Conservation (phyloP, 2,113 vertebrate species). For the Malurus melanocephalus region DNA sequence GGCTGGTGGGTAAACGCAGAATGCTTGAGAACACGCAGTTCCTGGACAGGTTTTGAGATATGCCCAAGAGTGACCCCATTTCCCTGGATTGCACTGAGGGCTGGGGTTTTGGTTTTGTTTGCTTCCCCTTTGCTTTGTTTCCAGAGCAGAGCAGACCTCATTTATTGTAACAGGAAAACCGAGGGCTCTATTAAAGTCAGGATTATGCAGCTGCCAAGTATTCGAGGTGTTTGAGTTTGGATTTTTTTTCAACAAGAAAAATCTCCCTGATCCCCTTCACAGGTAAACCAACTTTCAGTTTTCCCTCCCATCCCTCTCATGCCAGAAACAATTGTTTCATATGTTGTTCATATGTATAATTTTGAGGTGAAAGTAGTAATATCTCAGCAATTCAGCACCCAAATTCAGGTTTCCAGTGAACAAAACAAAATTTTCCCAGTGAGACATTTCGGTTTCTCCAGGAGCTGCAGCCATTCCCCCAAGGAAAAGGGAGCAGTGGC, state of each 20-base stretch:
- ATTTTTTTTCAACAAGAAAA: background rate
- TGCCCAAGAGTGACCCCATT: background rate
- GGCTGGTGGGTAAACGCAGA: background rate
- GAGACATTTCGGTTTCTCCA: background rate
- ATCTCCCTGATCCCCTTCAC: background rate
- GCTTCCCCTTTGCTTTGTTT: conserved; percentile 42
- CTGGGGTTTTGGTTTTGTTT: conserved; percentile 19
- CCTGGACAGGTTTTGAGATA: conserved; percentile 23
- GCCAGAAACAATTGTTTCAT: background rate
- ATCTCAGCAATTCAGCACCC: background rate
- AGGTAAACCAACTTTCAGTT: background rate
- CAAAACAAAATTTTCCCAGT: background rate
- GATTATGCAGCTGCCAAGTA: background rate
- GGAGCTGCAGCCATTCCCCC: background rate
- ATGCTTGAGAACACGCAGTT: conserved; percentile 14
- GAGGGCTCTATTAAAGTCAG: background rate
- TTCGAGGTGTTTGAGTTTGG: background rate
- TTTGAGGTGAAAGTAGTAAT: background rate
- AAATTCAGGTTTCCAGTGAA: background rate
- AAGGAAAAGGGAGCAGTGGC: background rate
- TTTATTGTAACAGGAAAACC: conserved; percentile 17
- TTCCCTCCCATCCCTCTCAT: background rate
- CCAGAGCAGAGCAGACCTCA: conserved; percentile 11
- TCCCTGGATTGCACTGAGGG: background rate
- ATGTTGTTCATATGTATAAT: background rate